A percentile compares a stretch with the other conserved stretches of the same genome.
Evolutionary conservation across 2,797 vertebrate species (phyloP).

Genomic region (Eidolon dupreanum): DNA sequence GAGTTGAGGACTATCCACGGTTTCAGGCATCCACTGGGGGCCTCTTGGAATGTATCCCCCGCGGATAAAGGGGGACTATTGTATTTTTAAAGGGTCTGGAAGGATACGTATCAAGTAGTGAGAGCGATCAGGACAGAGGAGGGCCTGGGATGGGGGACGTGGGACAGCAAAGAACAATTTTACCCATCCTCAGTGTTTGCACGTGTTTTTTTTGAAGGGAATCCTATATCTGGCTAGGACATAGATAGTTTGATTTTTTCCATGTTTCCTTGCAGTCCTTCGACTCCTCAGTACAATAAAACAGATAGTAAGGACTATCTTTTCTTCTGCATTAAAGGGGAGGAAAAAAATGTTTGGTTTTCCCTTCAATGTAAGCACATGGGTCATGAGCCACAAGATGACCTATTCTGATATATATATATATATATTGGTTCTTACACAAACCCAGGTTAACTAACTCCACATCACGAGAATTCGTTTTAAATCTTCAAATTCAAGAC

Average conservation of each 20-base stretch:
- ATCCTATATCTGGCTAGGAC: not conserved
- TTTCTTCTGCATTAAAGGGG: not conserved
- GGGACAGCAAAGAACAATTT: not conserved
- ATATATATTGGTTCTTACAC: not conserved
- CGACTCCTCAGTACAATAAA: not conserved
- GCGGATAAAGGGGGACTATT: not conserved
- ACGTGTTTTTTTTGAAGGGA: not conserved
- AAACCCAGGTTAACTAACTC: not conserved
- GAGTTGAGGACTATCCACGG: not conserved
- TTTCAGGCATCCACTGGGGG: not conserved
- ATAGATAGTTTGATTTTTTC: not conserved
- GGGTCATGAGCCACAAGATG: not conserved
- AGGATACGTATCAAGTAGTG: not conserved
- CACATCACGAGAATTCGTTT: not conserved
- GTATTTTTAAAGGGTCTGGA: not conserved
- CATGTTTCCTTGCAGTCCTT: not conserved
- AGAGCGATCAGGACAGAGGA: not conserved
- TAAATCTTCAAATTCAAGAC: not conserved
- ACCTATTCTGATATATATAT: not conserved
- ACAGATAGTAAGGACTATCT: not conserved
- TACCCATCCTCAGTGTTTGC: not conserved
- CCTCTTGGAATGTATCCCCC: not conserved
- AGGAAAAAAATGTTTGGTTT: not conserved
- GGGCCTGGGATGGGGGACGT: not conserved
- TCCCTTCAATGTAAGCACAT: not conserved